Evolutionary conservation across 2,888 invertebrate species (phyloP).

Genomic region (Lycaena phlaeas): DNA sequence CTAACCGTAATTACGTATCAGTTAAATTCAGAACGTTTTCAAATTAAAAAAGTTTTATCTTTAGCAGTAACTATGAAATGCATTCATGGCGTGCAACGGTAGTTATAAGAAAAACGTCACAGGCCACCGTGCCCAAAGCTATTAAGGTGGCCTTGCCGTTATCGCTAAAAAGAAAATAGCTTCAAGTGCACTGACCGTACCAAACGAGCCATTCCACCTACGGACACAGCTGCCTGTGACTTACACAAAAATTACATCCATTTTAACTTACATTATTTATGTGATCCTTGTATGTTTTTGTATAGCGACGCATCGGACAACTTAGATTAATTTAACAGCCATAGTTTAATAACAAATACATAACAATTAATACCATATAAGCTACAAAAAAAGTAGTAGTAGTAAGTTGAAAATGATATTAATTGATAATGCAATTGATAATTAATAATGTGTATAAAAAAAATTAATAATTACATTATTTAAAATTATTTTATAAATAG

Average conservation of each 20-base stretch:
- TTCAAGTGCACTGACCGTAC: slow-evolving; percentile 21
- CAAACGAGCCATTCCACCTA: slow-evolving; percentile 14
- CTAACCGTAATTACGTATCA: no score
- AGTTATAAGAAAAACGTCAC: slow-evolving; percentile 19
- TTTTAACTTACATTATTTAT: slow-evolving; percentile 8
- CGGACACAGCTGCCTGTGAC: slow-evolving; percentile 17
- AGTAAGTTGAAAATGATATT: no score
- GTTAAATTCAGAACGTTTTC: no score
- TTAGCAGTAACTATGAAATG: slow-evolving; percentile 6
- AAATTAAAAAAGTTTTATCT: slow-evolving; percentile 7
- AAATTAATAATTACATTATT: no score
- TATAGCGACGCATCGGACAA: no score
- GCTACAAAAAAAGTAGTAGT: no score
- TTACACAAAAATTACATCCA: slow-evolving; percentile 10
- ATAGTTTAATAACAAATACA: no score
- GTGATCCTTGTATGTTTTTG: slow-evolving; percentile 1
- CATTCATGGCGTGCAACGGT: slow-evolving; percentile 20
- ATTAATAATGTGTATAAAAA: no score
- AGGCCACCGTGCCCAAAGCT: slow-evolving; percentile 53
- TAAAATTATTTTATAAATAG: no score
- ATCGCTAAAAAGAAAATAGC: slow-evolving; percentile 55
- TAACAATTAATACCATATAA: no score
- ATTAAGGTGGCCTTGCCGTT: slow-evolving; percentile 61
- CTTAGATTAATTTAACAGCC: no score
- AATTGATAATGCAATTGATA: no score